Evolutionary conservation across 2,797 vertebrate species (phyloP).

Genomic region (Poeciliopsis turneri): DNA sequence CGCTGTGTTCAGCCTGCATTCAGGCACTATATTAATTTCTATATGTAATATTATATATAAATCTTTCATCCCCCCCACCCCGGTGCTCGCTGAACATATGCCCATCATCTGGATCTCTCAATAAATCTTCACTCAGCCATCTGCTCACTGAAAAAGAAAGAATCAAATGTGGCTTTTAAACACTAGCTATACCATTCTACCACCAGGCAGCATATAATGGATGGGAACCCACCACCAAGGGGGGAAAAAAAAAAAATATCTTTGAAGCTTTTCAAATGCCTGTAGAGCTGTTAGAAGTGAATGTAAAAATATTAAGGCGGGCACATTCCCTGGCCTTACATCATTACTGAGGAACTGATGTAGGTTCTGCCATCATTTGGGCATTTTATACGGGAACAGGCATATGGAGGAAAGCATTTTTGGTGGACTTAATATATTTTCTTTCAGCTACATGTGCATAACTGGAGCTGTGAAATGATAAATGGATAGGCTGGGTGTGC

Average conservation of each 20-base stretch:
- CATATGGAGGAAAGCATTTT: constrained; percentile 59
- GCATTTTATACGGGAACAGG: constrained; percentile 58
- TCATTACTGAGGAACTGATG: constrained; percentile 58
- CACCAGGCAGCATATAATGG: constrained; percentile 51
- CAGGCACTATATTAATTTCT: constrained; percentile 10
- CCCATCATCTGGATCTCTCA: constrained; percentile 62
- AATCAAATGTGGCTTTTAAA: constrained; percentile 60
- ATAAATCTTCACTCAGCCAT: constrained; percentile 36
- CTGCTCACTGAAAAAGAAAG: constrained; percentile 26
- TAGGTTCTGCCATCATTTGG: constrained; percentile 51
- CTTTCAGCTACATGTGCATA: constrained; percentile 51
- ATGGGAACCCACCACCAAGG: not conserved
- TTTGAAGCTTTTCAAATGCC: constrained; percentile 53
- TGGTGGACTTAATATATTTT: constrained; percentile 58
- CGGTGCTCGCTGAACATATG: constrained; percentile 59
- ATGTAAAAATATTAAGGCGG: constrained; percentile 56
- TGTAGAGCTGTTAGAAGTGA: constrained; percentile 49
- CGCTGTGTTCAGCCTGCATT: not conserved
- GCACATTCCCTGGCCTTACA: constrained; percentile 52
- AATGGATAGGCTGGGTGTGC: constrained; percentile 51
- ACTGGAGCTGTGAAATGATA: constrained; percentile 60
- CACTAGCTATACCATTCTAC: constrained; percentile 59
- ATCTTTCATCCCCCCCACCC: constrained; percentile 38
- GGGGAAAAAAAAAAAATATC: constrained; percentile 17
- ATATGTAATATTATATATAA: constrained; percentile 34